phyloP scores from a whole-genome alignment of 2,888 invertebrate species.

The Minunthozetes semirufus region DNA sequence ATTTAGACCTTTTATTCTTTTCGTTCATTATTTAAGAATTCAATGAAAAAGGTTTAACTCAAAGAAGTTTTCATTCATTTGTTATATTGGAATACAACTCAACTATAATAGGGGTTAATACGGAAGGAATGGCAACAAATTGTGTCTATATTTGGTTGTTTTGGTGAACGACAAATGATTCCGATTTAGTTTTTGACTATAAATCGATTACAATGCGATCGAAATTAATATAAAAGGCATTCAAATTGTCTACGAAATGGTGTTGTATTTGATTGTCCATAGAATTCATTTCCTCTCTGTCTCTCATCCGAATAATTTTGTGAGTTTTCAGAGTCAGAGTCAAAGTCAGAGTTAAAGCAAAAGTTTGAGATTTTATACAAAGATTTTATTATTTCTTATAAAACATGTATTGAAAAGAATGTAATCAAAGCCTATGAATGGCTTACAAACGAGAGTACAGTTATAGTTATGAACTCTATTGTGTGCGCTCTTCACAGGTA shows the following conservation, averaged over 20 bases:
- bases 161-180: not conserved
- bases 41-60: not conserved
- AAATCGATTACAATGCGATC: not conserved
- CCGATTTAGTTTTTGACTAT: not conserved
- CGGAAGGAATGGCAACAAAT: not conserved
- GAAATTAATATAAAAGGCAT: not conserved
- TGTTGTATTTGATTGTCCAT: not conserved
- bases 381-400: not conserved
- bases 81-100: not conserved
- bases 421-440: not conserved
- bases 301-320: conserved; percentile 19
- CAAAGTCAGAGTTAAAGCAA: not conserved
- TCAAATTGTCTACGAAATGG: too few relatives aligned
- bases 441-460: conserved; percentile 19
- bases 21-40: not conserved
- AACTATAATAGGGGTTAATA: not conserved
- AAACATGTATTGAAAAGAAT: not conserved
- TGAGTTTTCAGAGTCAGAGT: not conserved
- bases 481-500: not conserved
- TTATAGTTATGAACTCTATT: conserved; percentile 26
- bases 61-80: not conserved
- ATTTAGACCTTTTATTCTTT: not conserved
- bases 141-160: not conserved
- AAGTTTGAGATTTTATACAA: not conserved
- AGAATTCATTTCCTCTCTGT: conserved; percentile 16